phyloP scores from a whole-genome alignment of 2,113 vertebrate genomes.

The Nanorana parkeri region DNA sequence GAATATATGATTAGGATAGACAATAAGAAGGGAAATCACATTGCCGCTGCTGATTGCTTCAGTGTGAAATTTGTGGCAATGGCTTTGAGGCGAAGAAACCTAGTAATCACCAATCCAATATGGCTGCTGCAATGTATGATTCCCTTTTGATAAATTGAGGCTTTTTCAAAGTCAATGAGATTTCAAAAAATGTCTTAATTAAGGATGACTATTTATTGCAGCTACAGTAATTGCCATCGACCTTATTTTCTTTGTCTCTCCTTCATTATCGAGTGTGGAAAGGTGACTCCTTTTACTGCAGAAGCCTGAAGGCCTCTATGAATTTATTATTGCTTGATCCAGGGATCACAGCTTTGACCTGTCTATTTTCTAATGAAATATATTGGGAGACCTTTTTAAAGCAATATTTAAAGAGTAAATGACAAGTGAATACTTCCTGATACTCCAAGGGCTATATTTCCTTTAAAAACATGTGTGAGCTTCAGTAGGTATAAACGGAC shows the following conservation, averaged over 20 bases:
- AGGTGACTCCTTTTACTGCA: constrained; percentile 36
- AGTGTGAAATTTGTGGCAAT: constrained; percentile 31
- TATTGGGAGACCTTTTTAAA: neutral
- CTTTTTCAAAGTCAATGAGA: constrained; percentile 49
- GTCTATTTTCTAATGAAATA: neutral
- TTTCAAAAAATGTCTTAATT: constrained; percentile 53
- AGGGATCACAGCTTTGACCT: neutral
- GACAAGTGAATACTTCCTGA: neutral
- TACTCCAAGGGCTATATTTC: neutral
- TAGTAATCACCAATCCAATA: constrained; percentile 43
- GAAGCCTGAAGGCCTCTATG: constrained; percentile 4
- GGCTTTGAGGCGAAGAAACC: constrained; percentile 20
- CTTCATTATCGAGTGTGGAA: constrained; percentile 39
- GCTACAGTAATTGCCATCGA: constrained; percentile 48
- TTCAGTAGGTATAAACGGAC: no score
- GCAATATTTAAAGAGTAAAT: neutral
- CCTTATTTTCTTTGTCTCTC: constrained; percentile 50
- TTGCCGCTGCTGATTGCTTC: constrained; percentile 34
- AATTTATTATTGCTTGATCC: constrained; percentile 16
- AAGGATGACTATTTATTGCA: constrained; percentile 47
- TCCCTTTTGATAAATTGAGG: constrained; percentile 41
- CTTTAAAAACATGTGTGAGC: neutral
- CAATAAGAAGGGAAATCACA: constrained; percentile 38
- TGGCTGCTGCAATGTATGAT: constrained; percentile 49
- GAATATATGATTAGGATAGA: constrained; percentile 21